Percentiles rank a stretch among this genome's conserved stretches.
phyloP scores from a whole-genome alignment of 2,113 vertebrate species.

The Pygoscelis adeliae region DNA sequence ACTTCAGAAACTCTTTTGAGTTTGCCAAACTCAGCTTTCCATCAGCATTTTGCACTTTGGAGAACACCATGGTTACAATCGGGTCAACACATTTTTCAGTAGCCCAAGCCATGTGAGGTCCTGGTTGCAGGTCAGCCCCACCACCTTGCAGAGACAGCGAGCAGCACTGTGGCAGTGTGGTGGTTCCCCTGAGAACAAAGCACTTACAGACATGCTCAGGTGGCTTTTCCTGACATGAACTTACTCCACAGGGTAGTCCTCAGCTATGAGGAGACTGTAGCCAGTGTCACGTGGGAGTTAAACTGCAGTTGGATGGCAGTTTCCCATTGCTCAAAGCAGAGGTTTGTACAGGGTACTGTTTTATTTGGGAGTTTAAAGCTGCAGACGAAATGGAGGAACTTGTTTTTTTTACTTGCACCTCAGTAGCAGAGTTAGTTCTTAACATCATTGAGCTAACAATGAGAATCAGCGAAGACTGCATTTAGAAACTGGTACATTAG shows the following conservation, averaged over 20 bases:
- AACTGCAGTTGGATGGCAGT: not conserved
- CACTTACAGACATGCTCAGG: not conserved
- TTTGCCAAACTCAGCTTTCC: not conserved
- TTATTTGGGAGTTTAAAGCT: not conserved
- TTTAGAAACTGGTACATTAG: not conserved
- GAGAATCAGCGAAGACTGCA: not conserved
- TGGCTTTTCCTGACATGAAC: not conserved
- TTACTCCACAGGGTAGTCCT: not conserved
- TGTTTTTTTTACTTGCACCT: not conserved
- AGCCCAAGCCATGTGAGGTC: not conserved
- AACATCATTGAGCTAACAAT: not conserved
- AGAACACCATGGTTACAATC: not conserved
- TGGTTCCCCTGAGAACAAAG: not conserved
- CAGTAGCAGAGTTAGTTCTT: not conserved
- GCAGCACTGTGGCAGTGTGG: not conserved
- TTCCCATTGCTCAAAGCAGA: not conserved
- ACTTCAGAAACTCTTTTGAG: not conserved
- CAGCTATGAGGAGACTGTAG: not conserved
- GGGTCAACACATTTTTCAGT: not conserved
- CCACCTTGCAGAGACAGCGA: not conserved
- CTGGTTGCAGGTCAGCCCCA: not conserved
- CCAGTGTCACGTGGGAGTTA: rapidly evolving
- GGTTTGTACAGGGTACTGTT: not conserved
- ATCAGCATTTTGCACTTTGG: not conserved
- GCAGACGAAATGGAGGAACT: not conserved